Evolutionary conservation across 2,888 invertebrate species (phyloP), one percentile per base, ranked within the genome.

Genomic region (Limenitis camilla): DNA sequence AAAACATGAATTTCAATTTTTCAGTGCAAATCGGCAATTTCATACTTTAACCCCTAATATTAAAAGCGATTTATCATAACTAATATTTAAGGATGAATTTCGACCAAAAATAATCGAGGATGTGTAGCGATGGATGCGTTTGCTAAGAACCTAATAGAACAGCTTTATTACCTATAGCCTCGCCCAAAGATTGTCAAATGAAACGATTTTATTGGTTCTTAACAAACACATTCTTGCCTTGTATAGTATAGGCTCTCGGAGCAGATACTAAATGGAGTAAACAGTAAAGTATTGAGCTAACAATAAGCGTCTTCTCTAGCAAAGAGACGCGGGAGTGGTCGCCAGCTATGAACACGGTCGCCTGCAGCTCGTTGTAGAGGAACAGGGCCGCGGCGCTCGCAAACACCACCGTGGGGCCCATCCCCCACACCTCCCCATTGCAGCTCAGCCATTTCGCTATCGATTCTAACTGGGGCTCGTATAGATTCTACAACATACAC

Each of bases 391-490:
- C 86, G 54, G 87, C 87, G 61, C 82, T 83, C 57, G 82, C 84
- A 72, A 87, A 84, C 65, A 87, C 81, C 42, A 68, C 70, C 40
- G 87, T 87, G 9, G 87, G 87, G 7, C 87, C 87, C 59, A 84
- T 75, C 49, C 87, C 87, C 81, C 81, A 81, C 48, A 72, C 66
- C 66, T 84, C 85, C 57, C 84, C 86, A 65, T 87, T 87, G 78
- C 86, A 87, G 68, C 87, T 87, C 71, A 85, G 66, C 86, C 87
- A 87, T 76, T 71, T 76, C 40, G 79, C 72, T 40, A 79, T 41
- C 35, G 65, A 59, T 56, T 78, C 81, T 59, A 75, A 53, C 45
- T 76, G 72, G 49, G 68, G 66, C 53, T 78, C 75, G 62, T 64
- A 67, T 56, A 80, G 66, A 58, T 71, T 72, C 84, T 84, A 67